A percentile compares a stretch with the other conserved stretches of the same genome.
Evolutionary conservation across 2,797 vertebrate genomes (phyloP).

Genomic region (Champsocephalus esox): DNA sequence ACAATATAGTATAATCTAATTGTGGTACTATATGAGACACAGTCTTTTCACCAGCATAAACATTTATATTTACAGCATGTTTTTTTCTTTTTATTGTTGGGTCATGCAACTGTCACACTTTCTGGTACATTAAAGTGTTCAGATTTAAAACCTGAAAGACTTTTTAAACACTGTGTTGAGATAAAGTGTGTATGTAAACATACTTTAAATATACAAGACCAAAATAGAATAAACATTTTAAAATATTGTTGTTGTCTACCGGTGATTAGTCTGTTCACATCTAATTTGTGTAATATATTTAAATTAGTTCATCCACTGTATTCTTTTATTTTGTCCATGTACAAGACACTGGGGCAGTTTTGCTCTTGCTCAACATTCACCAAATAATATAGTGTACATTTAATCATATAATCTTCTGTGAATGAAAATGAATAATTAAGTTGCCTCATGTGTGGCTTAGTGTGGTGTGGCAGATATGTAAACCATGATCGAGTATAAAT

Average conservation of each 20-base stretch:
- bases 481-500: too few relatives aligned
- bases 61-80: conserved; percentile 36
- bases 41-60: conserved; percentile 32
- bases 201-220: conserved; percentile 42
- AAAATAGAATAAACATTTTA: conserved; percentile 80
- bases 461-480: too few relatives aligned
- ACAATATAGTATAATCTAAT: conserved; percentile 38
- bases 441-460: background rate
- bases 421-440: background rate
- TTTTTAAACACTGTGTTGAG: conserved; percentile 52
- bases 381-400: background rate
- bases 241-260: conserved; percentile 39
- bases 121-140: conserved; percentile 45
- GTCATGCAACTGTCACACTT: conserved; percentile 22
- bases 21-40: conserved; percentile 24
- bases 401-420: background rate
- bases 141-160: conserved; percentile 40
- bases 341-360: background rate
- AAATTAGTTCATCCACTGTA: background rate
- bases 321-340: background rate
- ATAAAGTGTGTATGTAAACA: conserved; percentile 66
- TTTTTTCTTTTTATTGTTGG: conserved; percentile 58
- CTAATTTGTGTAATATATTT: conserved; percentile 10
- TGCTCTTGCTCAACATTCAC: background rate
- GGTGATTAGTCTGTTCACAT: conserved; percentile 25